Percentiles rank a stretch among this genome's conserved stretches.
Conservation (phyloP, 2,113 vertebrate genomes). For the Microcebus murinus region DNA sequence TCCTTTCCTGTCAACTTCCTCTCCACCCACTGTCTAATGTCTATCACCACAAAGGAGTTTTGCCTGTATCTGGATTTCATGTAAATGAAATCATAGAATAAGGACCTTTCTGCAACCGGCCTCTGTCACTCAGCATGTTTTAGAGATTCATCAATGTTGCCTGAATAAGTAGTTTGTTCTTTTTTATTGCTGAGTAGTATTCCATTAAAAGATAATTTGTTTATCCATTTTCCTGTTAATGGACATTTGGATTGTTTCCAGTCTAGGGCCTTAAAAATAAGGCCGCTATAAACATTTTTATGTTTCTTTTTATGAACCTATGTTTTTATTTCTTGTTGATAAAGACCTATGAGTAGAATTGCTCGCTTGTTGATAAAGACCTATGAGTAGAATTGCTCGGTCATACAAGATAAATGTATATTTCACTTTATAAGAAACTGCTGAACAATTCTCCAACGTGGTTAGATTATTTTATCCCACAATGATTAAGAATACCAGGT, state of each 20-base stretch:
- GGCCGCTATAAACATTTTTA: neutral
- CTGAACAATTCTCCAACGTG: neutral
- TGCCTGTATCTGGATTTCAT: neutral
- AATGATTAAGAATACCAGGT: neutral
- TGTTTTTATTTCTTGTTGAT: slow-evolving; percentile 25
- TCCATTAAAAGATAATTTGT: neutral
- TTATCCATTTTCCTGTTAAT: neutral
- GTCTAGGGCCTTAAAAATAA: neutral
- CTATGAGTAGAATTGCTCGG: neutral
- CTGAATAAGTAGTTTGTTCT: neutral
- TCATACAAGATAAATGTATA: neutral
- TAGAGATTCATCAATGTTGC: neutral
- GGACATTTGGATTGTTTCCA: neutral
- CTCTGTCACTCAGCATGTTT: slow-evolving; percentile 2
- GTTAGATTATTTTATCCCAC: neutral
- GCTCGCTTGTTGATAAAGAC: neutral
- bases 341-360: neutral
- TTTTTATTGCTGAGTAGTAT: slow-evolving; percentile 11
- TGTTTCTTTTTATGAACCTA: neutral
- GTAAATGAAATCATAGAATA: neutral
- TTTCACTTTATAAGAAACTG: neutral
- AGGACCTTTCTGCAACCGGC: neutral
- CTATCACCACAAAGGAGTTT: neutral
- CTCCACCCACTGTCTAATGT: neutral
- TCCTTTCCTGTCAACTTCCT: neutral